Percentiles rank a stretch among this genome's conserved stretches.
Conservation (phyloP, 1,140 invertebrate genomes). For the Tachypleus tridentatus region DNA sequence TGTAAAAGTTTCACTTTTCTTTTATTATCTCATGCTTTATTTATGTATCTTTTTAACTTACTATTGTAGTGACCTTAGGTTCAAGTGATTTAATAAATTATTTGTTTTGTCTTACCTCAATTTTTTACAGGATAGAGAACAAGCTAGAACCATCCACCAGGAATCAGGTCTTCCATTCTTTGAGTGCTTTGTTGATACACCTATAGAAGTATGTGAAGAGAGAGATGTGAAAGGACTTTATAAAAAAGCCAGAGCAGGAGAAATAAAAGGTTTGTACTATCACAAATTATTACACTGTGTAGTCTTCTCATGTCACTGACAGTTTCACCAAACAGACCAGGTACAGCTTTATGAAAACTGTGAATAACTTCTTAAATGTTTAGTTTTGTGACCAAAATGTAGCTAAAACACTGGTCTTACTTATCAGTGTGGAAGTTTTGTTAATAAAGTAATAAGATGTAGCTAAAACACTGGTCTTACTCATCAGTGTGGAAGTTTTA, state of each 20-base stretch:
- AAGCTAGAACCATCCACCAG: conserved; percentile 77
- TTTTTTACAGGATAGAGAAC: conserved; percentile 57
- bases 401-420: too few species aligned
- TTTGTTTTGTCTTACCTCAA: too few species aligned
- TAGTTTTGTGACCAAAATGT: too few species aligned
- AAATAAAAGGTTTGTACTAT: conserved; percentile 57
- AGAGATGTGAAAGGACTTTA: conserved; percentile 96
- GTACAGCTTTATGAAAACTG: too few species aligned
- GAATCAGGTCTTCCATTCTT: conserved; percentile 82
- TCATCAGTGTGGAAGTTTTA: too few species aligned
- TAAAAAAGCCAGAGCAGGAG: conserved; percentile 88
- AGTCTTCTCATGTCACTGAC: too few species aligned
- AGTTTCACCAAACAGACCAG: too few species aligned
- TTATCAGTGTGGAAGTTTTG: too few species aligned
- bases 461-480: too few species aligned
- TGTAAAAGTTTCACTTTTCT: background rate
- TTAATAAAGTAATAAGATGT: too few species aligned
- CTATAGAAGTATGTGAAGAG: conserved; percentile 83
- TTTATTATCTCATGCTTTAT: conserved; percentile 12
- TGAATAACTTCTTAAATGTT: too few species aligned
- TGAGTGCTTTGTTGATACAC: conserved; percentile 93
- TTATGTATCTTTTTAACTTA: conserved; percentile 17
- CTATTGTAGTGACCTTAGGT: conserved; percentile 8
- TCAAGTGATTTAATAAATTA: too few species aligned
- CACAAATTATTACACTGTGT: background rate